A percentile compares a stretch with the other conserved stretches of the same genome.
These are phyloP conservation scores for Nymphalis c-album DNA, from an alignment of 2,888 invertebrate genomes.

Conservation along the genomic window DNA sequence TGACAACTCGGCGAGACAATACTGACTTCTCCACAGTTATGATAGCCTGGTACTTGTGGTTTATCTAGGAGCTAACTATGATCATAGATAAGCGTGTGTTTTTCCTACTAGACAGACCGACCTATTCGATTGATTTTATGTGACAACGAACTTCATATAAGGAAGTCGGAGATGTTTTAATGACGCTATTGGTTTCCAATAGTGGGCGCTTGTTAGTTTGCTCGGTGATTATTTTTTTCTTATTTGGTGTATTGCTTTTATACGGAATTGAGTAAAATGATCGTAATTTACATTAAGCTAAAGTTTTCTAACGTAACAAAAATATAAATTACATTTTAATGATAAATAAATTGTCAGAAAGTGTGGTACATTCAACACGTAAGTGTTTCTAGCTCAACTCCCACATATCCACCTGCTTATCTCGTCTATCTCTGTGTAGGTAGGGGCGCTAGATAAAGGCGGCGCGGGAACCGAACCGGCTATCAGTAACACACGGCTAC, in stretches of 20 bases:
- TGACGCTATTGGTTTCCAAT: slow-evolving; percentile 48
- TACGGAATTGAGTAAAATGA: slow-evolving; percentile 7
- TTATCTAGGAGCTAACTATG: slow-evolving; percentile 74
- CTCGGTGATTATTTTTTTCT: slow-evolving; percentile 25
- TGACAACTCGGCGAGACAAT: slow-evolving; percentile 49
- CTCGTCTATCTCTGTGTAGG: slow-evolving; percentile 60
- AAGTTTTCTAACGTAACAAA: slow-evolving; percentile 3
- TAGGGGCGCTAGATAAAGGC: slow-evolving; percentile 52
- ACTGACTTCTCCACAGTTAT: slow-evolving; percentile 60
- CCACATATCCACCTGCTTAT: slow-evolving; percentile 65
- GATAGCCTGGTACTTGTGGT: slow-evolving; percentile 63
- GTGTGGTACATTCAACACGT: slow-evolving; percentile 23
- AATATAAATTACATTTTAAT: slow-evolving; percentile 12
- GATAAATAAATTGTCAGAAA: slow-evolving; percentile 28
- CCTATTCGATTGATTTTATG: slow-evolving; percentile 33
- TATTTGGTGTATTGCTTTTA: slow-evolving; percentile 18
- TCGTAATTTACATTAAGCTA: slow-evolving; percentile 8
- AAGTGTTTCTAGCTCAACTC: slow-evolving; percentile 40
- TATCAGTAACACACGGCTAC: slow-evolving; percentile 59
- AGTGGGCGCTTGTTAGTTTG: slow-evolving; percentile 11
- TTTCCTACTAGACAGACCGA: slow-evolving; percentile 29
- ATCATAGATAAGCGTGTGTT: slow-evolving; percentile 67
- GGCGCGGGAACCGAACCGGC: slow-evolving; percentile 52
- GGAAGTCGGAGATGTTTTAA: slow-evolving; percentile 46
- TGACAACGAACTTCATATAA: slow-evolving; percentile 42